phyloP scores from a whole-genome alignment of 2,797 vertebrate genomes.

The Rhynchonycteris naso region DNA sequence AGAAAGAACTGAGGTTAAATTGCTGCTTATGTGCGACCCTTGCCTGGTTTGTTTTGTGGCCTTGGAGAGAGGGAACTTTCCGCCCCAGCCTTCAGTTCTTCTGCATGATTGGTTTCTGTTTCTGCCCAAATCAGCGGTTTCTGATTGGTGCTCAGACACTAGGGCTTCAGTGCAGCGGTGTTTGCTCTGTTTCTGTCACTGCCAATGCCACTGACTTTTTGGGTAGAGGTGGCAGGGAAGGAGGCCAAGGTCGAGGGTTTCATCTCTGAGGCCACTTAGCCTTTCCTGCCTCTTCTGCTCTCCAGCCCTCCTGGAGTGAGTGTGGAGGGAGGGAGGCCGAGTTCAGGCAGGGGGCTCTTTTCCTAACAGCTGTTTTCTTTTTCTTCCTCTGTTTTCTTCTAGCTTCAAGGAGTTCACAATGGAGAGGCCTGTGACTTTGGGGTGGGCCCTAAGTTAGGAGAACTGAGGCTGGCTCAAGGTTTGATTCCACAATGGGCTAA shows the following conservation, averaged over 20 bases:
- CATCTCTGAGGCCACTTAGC: not conserved
- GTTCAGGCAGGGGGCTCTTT: not conserved
- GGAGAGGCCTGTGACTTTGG: not conserved
- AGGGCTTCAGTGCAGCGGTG: not conserved
- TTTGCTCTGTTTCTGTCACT: not conserved
- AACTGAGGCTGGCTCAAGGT: not conserved
- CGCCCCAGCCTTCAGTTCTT: not conserved
- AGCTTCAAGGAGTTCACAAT: not conserved
- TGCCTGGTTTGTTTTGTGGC: not conserved
- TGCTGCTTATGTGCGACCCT: not conserved
- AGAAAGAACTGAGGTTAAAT: not conserved
- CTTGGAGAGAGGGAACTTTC: not conserved
- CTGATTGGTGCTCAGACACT: not conserved
- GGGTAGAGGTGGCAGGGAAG: constrained; percentile 34
- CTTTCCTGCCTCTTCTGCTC: not conserved
- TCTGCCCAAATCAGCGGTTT: constrained; percentile 28
- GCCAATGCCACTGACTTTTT: not conserved
- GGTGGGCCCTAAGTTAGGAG: not conserved
- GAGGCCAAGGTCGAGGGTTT: constrained; percentile 32
- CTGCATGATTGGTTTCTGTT: not conserved
- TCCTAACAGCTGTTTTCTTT: not conserved
- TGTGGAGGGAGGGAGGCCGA: too few relatives aligned
- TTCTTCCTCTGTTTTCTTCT: not conserved
- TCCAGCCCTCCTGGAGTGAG: not conserved
- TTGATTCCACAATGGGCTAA: not conserved